Conservation (phyloP, 2,113 vertebrate species). For the Lepus europaeus region DNA sequence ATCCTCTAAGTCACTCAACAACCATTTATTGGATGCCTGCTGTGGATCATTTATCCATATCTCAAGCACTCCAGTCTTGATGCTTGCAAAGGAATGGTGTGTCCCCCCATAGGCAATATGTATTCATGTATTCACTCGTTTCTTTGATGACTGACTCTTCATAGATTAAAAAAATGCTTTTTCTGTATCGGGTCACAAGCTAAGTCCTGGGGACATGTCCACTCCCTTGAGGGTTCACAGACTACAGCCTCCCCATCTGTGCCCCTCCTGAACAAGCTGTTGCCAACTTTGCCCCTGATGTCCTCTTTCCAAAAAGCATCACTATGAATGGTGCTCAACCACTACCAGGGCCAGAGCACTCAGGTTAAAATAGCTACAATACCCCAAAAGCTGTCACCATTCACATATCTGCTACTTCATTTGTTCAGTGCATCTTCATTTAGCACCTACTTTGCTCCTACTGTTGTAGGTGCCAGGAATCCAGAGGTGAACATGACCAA, state of each 20-base stretch:
- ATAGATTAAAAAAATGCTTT: background rate
- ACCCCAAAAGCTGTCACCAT: background rate
- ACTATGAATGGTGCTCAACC: background rate
- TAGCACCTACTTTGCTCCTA: background rate
- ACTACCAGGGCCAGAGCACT: background rate
- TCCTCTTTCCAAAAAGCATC: background rate
- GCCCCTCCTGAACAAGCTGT: background rate
- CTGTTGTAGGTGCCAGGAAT: background rate
- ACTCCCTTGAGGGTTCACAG: background rate
- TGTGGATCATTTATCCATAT: background rate
- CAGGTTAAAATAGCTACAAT: background rate
- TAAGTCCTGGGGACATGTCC: background rate
- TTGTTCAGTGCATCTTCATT: background rate
- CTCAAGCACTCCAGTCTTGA: background rate
- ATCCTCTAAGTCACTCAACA: background rate
- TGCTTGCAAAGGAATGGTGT: background rate
- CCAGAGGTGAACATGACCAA: background rate
- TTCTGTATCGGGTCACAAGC: background rate
- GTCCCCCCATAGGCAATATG: background rate
- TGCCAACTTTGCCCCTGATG: background rate
- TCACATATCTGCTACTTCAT: background rate
- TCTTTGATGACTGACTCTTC: background rate
- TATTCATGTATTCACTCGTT: background rate
- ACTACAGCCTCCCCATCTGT: background rate
- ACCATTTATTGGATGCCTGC: background rate